Base-by-base conservation (phyloP, 1,140 invertebrate genomes). In the Pachypsylla venusta region DNA sequence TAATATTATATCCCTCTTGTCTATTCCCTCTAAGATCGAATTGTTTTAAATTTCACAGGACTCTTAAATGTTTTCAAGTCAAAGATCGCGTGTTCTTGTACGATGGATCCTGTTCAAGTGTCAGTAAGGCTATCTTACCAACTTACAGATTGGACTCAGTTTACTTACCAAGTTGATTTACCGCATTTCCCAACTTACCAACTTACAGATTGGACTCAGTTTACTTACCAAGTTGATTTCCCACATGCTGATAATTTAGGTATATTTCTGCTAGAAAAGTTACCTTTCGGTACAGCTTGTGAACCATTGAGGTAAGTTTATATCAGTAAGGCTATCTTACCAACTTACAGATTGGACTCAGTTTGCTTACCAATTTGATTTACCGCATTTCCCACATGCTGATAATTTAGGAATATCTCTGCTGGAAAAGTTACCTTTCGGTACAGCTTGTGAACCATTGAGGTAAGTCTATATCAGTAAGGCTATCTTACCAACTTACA, bases 321-420 rank as follows among this genome's bases (percentile, higher is more conserved):
- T 91, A 5, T 87, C 89, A 2, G 81, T 87, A 20, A 80, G 89
- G 65, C 87, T 89, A 67, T 87, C 88, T 1, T 95, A 93, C 71
- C 71, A 81, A 57, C 70, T 95, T 56, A 77, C 79, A 63, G 82
- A 90, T 70, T 83, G 83, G 81, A 73, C 76, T 24, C 74, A 74
- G 67, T 75, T 74, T 65, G 68, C 74, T 19, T 87, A 83, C 79
- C 81, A 79, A 53, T 81, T 84, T 67, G 75, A 81, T 60, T 79
- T 81, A 54, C 82, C 82, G 70, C 83, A 87, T 70, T 79, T 85
- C 69, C 82, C 87, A 67, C 79, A 79, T 25, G 73, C 80, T 73
- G 76, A 82, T 69, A 76, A 80, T 67, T 73, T 78, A 26, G 72
- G 71, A n/a, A 70, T 74, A 7, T 67, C 72, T 39, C 76, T 79